These are phyloP conservation scores for Andrena haemorrhoa DNA, from an alignment of 2,888 invertebrate species.

Conservation along the genomic window DNA sequence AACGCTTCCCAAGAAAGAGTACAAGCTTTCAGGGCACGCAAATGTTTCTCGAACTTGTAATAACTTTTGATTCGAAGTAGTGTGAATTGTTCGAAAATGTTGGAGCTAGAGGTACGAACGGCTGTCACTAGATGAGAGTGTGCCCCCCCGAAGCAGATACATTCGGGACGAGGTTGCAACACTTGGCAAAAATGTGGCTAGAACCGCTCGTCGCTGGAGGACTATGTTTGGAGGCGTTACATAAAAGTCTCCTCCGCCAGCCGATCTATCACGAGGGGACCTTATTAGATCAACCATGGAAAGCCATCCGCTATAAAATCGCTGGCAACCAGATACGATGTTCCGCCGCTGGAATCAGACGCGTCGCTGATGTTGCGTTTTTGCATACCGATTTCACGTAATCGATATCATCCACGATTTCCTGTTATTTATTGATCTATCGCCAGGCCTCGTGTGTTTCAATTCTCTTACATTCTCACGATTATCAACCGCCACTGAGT, in stretches of 20 bases:
- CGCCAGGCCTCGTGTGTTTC: background rate
- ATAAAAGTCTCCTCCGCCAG: conserved; percentile 52
- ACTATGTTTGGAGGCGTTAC: conserved; percentile 61
- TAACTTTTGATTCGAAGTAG: background rate
- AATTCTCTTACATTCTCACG: background rate
- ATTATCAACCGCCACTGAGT: too few species aligned
- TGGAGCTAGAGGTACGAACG: background rate
- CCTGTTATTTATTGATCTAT: background rate
- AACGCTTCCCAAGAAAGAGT: background rate
- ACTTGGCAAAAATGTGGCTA: conserved; percentile 68
- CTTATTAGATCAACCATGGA: conserved; percentile 47
- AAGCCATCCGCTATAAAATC: conserved; percentile 38
- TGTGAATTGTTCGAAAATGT: background rate
- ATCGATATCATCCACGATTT: conserved; percentile 8
- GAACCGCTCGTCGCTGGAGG: conserved; percentile 43
- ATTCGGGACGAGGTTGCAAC: conserved; percentile 59
- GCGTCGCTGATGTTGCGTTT: conserved; percentile 40
- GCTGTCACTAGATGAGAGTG: conserved; percentile 3
- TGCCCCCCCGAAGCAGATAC: conserved; percentile 14
- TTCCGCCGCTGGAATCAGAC: background rate
- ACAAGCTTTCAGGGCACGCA: background rate
- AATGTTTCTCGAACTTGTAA: background rate
- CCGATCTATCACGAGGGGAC: conserved; percentile 53
- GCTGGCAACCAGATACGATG: conserved; percentile 21
- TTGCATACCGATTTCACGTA: conserved; percentile 42